Base-by-base conservation (phyloP, 2,888 invertebrate species). In the Eutolmus rufibarbis region DNA sequence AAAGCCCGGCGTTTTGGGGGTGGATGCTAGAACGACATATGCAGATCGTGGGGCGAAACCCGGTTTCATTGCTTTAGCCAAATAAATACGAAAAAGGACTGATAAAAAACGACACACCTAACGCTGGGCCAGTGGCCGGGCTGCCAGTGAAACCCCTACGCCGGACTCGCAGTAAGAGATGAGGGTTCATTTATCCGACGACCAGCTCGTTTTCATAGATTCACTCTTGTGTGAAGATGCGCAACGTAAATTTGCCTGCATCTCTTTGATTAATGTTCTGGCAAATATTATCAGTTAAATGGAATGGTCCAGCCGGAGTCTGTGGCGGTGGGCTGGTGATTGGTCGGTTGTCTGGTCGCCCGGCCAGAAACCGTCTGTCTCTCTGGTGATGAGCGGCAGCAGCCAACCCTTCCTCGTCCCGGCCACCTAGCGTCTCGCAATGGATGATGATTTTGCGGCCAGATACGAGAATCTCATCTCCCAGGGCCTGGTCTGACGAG, bases 201-300 rank as follows among this genome's bases (percentile, higher is more conserved):
- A 66, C 84, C 74, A 66, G 66, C 66, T 66, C 66, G 81, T 87
- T 87, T 88, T 89, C 88, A 89, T 88, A 89, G 89, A 89, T 87
- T 87, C 89, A 89, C 77, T 88, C 87, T 89, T 89, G 90, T 90
- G 90, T 90, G 89, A 90, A 90, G 89, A 89, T 89, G 89, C 89
- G 89, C 89, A 89, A 89, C 89, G 89, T 89, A 89, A 89, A 90
- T 89, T 90, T 90, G 89, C 89, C 90, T 89, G 90, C 89, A 90
- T 89, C 89, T 88, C 89, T 90, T 89, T 90, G 90, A 90, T 89
- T 90, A 89, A 90, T 90, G 90, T 90, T 89, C 89, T 89, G 90
- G 90, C 90, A 90, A 90, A 90, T 90, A 90, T 90, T 89, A 89
- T 89, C 89, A 89, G 90, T 89, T 90, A 90, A 90, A 89, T 87